A percentile compares a stretch with the other conserved stretches of the same genome.
phyloP scores from a whole-genome alignment of 35 echinoderm and acorn worm species.

The Apostichopus californicus region DNA sequence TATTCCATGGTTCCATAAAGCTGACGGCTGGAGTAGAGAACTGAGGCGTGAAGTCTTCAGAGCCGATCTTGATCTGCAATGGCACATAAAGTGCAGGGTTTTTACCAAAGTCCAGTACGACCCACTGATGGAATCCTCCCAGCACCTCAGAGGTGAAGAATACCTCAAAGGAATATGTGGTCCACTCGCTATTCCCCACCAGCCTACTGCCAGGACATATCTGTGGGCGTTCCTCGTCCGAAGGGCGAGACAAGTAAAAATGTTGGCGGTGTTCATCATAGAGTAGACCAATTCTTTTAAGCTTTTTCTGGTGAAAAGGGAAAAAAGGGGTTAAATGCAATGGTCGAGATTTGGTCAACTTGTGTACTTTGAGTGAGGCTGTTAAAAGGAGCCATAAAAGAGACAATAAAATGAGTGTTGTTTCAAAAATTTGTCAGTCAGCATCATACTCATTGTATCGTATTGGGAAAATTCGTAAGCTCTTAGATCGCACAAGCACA shows the following conservation, averaged over 20 bases:
- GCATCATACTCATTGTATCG: no score
- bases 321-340: not conserved
- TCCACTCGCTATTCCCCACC: conserved; percentile 17
- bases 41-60: conserved; percentile 1
- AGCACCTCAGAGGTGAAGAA: conserved; percentile 77
- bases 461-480: no score
- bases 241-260: conserved; percentile 74
- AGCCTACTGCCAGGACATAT: conserved; percentile 70
- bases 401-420: not conserved
- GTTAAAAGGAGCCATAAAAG: not conserved
- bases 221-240: conserved; percentile 76
- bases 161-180: conserved; percentile 50
- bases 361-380: not conserved
- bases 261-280: conserved; percentile 87
- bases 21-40: not conserved
- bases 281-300: conserved; percentile 81
- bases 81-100: conserved; percentile 22
- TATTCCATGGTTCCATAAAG: conserved; percentile 7
- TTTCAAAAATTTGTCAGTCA: no score
- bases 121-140: conserved; percentile 87
- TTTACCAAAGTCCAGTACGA: conserved; percentile 83
- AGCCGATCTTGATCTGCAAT: conserved; percentile 26
- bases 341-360: not conserved
- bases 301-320: conserved; percentile 59
- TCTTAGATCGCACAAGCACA: no score